Evolutionary conservation across 2,113 vertebrate genomes (phyloP).

Genomic region (Pterophyllum scalare): DNA sequence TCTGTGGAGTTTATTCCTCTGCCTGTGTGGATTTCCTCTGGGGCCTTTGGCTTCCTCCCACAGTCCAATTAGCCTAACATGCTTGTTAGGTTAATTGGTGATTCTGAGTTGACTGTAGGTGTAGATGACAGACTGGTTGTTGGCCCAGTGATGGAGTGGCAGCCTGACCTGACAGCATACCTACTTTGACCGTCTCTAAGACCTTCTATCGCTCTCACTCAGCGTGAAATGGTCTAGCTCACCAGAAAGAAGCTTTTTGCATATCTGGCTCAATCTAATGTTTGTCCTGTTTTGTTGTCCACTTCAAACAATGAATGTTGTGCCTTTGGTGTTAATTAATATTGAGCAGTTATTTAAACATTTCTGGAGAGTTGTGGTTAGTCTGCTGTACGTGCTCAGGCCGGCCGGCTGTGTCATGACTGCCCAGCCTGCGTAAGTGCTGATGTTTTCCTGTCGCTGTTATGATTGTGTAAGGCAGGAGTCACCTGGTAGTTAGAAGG

Average conservation of each 20-base stretch:
- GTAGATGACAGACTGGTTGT: background rate
- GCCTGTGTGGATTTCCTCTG: background rate
- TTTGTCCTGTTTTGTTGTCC: background rate
- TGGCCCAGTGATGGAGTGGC: background rate
- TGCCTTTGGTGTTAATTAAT: background rate
- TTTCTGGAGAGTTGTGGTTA: background rate
- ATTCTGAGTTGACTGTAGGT: background rate
- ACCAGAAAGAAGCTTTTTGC: background rate
- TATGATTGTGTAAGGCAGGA: conserved; percentile 51
- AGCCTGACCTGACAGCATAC: background rate
- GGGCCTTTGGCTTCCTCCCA: background rate
- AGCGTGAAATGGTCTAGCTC: background rate
- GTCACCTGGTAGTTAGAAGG: conserved; percentile 42
- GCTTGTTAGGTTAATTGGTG: background rate
- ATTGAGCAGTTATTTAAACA: background rate
- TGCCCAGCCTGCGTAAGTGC: background rate
- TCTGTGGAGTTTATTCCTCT: background rate
- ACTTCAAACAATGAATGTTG: background rate
- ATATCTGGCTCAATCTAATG: background rate
- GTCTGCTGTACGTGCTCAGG: background rate
- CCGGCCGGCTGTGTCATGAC: background rate
- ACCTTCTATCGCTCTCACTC: background rate
- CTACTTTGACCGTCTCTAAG: background rate
- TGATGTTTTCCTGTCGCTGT: background rate
- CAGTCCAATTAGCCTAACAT: background rate